These are phyloP conservation scores for Platanista minor DNA, from an alignment of 2,113 vertebrate species.

Conservation along the genomic window DNA sequence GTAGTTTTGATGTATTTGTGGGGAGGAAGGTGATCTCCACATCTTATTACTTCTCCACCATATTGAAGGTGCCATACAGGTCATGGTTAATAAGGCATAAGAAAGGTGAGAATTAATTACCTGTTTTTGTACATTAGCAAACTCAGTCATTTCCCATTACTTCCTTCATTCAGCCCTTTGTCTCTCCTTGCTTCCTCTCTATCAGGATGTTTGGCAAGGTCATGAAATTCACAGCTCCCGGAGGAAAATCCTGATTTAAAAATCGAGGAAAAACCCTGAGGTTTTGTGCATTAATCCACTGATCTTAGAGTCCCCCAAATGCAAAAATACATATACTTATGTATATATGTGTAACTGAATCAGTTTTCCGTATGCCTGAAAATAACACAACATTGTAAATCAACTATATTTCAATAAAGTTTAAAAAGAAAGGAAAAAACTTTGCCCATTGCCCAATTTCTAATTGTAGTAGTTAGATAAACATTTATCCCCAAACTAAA, in stretches of 20 bases:
- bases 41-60: no score
- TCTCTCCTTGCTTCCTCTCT: slow-evolving; percentile 85
- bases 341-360: neutral
- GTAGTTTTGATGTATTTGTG: no score
- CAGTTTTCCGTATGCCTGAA: neutral
- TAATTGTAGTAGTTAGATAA: neutral
- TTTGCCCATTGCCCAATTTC: neutral
- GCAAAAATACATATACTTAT: neutral
- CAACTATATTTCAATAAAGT: no score
- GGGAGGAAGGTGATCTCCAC: no score
- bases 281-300: neutral
- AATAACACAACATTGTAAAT: neutral
- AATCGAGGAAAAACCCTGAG: neutral
- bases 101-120: slow-evolving; percentile 69
- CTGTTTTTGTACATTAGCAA: slow-evolving; percentile 81
- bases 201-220: slow-evolving; percentile 83
- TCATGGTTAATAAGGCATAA: slow-evolving; percentile 23
- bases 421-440: neutral
- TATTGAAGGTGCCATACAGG: no score
- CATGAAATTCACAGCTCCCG: slow-evolving; percentile 85
- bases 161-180: slow-evolving; percentile 85
- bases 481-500: neutral
- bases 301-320: neutral
- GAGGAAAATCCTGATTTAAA: slow-evolving; percentile 40
- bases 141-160: slow-evolving; percentile 77